Base-by-base conservation (phyloP, 2,888 invertebrate genomes). In the Leucophenga montana region DNA sequence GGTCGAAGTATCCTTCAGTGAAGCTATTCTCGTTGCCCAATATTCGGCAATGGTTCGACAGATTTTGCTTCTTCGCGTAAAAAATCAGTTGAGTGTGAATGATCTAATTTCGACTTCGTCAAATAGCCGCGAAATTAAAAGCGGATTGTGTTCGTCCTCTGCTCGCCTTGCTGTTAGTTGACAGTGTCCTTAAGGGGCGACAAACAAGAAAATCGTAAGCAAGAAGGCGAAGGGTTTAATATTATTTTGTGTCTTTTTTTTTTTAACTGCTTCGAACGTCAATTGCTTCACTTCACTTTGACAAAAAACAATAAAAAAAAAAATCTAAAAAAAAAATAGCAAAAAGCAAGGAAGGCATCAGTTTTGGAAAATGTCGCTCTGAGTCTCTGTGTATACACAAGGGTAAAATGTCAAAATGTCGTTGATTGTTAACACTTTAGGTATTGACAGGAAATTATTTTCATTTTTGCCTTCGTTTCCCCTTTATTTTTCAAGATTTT, bases 381-480 rank as follows among this genome's bases (percentile, higher is more conserved):
- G 4, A 11, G 20, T 20, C 9, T 20, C 8, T 53, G 1, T 39
- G 53, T 8, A 61, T 39, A 16, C 68, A 57, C 22, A 61, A 67
- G 69, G 66, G 65, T 69, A 59, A 71, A 68, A 67, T 65, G 67
- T 67, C 71, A 68, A 71, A 68, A 66, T 66, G 68, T 61, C 68
- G 56, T 54, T 65, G 71, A 68, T 68, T 71, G 71, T 68, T 68
- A 68, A 68, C 68, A 71, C 71, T 66, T 71, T 68, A 53, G 46
- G 39, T 67, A 67, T 70, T 70, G 70, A 67, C 67, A 67, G 64
- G 50, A 67, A 67, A 67, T 70, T 61, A 70, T 66, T 65, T 62
- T 56, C 62, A 70, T 50, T 61, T 61, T 61, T 68, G 66, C 39
- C 75, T 75, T 48, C 50, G 65, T 65, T 50, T 50, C 33, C 57